Base-by-base conservation (phyloP, 2,797 vertebrate species). In the Alectoris magna region DNA sequence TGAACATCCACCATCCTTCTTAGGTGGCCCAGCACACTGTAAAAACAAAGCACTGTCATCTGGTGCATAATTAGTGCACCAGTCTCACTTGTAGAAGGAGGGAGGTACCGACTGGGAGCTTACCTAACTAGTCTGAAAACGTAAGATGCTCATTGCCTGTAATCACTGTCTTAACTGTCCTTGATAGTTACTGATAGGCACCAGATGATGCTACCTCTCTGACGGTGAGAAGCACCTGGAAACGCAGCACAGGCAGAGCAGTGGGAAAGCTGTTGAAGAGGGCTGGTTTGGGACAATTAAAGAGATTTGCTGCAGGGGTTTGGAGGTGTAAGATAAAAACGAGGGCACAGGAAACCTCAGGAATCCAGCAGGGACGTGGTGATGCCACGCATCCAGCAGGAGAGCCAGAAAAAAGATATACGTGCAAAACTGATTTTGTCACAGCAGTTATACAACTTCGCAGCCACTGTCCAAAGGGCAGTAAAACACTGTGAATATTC, bases 121-220 rank as follows among this genome's bases (percentile, higher is more conserved):
- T 95, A 88, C 94, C 89, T 88, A 91, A 91, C 84, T 72, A 80
- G 93, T 94, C 90, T 96, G 90, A 84, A 91, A 96, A 90, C 60
- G 87, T 91, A 69, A 94, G 96, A 88, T 78, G 77, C 55, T 93
- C 72, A 84, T 88, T 83, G 92, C 85, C 90, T 80, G 58, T 79
- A 95, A 94, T 95, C 92, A 89, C 38, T 82, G 91, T 73, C 89
- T 95, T 86, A 84, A 87, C 78, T 85, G 87, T 91, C 94, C 91
- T 67, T 95, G 93, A 93, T 94, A 92, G 92, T 87, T 44, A 88
- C 83, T 83, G 88, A 95, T 94, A 96, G 89, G n/a, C 14, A 2
- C 59, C 66, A 81, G 46, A 92, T 77, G 80, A 70, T 19, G 87
- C 75, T 83, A 69, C 82, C 46, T 84, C 38, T 55, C 68, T 0